Evolutionary conservation across 2,113 vertebrate genomes (phyloP).

Genomic region (Bubo blakistoni): DNA sequence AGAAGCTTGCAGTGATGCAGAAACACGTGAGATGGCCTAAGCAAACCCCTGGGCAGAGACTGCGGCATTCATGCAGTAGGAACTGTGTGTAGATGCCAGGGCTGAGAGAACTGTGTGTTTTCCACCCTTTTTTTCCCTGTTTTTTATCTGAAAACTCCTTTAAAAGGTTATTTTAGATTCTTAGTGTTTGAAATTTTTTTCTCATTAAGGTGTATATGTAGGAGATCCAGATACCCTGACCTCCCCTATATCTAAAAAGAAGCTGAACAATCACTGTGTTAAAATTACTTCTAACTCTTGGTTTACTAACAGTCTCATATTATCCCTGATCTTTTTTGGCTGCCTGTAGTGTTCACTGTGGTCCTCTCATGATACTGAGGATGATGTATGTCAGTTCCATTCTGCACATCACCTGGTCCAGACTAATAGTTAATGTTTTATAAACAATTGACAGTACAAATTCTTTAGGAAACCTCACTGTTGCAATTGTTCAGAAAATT

Average conservation of each 20-base stretch:
- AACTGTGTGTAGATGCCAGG: not conserved
- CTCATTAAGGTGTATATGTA: not conserved
- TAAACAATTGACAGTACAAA: not conserved
- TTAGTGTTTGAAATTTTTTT: not conserved
- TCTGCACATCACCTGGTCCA: not conserved
- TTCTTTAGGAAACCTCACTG: not conserved
- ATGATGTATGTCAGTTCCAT: not conserved
- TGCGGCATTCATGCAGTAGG: not conserved
- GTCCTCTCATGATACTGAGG: not conserved
- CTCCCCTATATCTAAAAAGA: not conserved
- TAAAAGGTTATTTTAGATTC: not conserved
- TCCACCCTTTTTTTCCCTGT: not conserved
- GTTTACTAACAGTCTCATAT: not conserved
- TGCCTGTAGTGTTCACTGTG: not conserved
- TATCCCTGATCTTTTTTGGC: not conserved
- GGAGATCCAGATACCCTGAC: not conserved
- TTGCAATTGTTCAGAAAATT: not conserved
- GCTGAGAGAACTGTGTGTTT: not conserved
- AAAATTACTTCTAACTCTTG: not conserved
- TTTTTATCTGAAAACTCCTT: not conserved
- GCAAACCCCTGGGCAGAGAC: not conserved
- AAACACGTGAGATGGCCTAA: rapidly evolving
- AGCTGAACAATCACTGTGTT: not conserved
- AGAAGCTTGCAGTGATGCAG: not conserved
- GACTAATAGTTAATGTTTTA: not conserved